phyloP scores from a whole-genome alignment of 2,797 vertebrate genomes.

The Lemur catta region DNA sequence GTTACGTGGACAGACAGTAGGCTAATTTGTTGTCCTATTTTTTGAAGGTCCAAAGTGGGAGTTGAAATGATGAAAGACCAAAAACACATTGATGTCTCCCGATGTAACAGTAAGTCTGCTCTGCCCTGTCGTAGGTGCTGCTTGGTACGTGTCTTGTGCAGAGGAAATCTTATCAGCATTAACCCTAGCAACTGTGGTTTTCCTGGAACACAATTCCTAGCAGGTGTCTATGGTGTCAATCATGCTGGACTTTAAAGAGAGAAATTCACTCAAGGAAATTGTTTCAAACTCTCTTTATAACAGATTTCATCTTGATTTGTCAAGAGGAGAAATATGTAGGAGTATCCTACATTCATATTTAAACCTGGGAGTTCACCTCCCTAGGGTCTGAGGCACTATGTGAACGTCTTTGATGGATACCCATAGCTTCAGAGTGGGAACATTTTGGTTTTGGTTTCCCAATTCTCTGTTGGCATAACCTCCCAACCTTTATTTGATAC shows the following conservation, averaged over 20 bases:
- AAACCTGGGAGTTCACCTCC: neutral
- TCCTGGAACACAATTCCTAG: neutral
- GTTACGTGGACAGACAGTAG: neutral
- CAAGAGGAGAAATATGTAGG: neutral
- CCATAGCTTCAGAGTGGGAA: neutral
- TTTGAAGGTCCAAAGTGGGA: slow-evolving; percentile 50
- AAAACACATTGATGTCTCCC: neutral
- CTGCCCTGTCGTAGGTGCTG: neutral
- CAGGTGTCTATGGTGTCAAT: neutral
- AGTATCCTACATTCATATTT: neutral
- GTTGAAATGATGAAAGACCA: slow-evolving; percentile 31
- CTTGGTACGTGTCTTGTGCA: neutral
- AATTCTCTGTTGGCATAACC: neutral
- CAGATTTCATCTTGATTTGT: slow-evolving; percentile 1
- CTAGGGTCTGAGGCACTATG: neutral
- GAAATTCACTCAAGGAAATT: neutral
- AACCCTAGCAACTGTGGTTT: neutral
- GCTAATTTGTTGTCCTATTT: neutral
- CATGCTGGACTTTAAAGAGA: neutral
- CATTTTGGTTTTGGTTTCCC: neutral
- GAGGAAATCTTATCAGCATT: neutral
- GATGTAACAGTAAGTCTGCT: slow-evolving; percentile 42
- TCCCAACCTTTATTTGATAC: neutral
- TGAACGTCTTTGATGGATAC: neutral
- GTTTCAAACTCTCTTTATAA: neutral